phyloP scores from a whole-genome alignment of 2,797 vertebrate genomes.

The Clarias platycephalus region DNA sequence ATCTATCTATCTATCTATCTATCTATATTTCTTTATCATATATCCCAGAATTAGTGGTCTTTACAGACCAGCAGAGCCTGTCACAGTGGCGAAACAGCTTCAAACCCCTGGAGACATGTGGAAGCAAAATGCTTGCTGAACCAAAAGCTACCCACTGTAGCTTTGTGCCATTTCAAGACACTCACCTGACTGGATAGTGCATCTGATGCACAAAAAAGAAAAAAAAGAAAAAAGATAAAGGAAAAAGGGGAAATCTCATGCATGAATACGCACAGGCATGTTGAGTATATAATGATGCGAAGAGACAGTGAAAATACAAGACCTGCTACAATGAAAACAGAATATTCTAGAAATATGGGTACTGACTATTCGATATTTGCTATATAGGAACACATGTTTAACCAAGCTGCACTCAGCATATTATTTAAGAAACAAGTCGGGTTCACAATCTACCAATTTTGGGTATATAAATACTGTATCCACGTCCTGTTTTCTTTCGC shows the following conservation, averaged over 20 bases:
- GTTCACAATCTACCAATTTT: neutral
- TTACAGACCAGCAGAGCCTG: neutral
- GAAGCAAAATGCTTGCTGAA: neutral
- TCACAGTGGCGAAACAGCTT: neutral
- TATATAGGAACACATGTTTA: neutral
- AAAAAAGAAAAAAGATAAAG: neutral
- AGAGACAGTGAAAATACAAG: neutral
- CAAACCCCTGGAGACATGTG: neutral
- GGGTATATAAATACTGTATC: neutral
- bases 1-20: neutral
- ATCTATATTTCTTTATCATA: neutral
- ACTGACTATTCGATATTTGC: neutral
- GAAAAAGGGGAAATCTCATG: neutral
- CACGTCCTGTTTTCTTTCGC: neutral
- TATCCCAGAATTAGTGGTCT: neutral
- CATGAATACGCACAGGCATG: neutral
- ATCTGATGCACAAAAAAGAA: neutral
- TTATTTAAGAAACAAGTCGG: neutral
- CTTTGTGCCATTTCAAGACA: conserved; percentile 8
- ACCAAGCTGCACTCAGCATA: neutral
- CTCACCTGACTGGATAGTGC: conserved; percentile 1
- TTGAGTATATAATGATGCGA: neutral
- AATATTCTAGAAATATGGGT: neutral
- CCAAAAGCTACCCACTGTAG: conserved; percentile 13
- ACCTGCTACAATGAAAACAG: neutral